Evolutionary conservation across 2,113 vertebrate genomes (phyloP), one percentile per base, ranked within the genome.

Genomic region (Erinaceus europaeus): DNA sequence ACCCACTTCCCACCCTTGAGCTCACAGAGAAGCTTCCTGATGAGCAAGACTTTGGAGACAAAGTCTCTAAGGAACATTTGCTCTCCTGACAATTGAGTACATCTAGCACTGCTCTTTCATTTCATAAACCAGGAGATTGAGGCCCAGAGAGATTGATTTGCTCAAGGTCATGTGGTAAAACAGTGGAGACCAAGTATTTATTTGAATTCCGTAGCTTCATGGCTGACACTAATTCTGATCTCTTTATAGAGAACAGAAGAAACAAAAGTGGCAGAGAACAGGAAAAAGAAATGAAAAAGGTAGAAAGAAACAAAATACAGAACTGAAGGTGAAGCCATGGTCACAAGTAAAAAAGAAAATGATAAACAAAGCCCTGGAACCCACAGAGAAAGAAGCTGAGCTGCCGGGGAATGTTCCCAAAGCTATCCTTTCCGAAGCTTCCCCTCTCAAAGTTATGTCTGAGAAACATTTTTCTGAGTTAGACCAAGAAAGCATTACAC

Each of bases 161-260:
- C 77, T 76, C 59, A 55, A 73, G 69, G 73, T 57, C 27, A 1
- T 40, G 6, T 29, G 36, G 52, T 2, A 42, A 48, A 68, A 17
- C 59, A n/a, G 6, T 23, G 57, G 34, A 53, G n/a, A 34, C 38
- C 20, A 75, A 80, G 20, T 27, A 50, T 78, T 87, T 80, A 53
- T 89, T 65, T 84, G 74, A 89, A 64, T 75, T 61, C 50, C 79
- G n/a, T 68, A 75, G n/a, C 18, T 32, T 32, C 27, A 2, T 13
- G 62, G 44, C 46, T 90, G 69, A 93, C 74, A 84, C 52, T 79
- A 86, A 82, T 85, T 93, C 32, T 93, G 27, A 57, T 92, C 42
- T 92, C 27, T 87, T 55, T 42, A 59, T 90, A 98, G 97, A 74
- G 75, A 95, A 27, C 77, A 93, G 18, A 72, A 69, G 14, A 96